A percentile compares a stretch with the other conserved stretches of the same genome.
These are phyloP conservation scores for Hirtodrosophila duncani DNA, from an alignment of 2,888 invertebrate genomes.

Conservation along the genomic window DNA sequence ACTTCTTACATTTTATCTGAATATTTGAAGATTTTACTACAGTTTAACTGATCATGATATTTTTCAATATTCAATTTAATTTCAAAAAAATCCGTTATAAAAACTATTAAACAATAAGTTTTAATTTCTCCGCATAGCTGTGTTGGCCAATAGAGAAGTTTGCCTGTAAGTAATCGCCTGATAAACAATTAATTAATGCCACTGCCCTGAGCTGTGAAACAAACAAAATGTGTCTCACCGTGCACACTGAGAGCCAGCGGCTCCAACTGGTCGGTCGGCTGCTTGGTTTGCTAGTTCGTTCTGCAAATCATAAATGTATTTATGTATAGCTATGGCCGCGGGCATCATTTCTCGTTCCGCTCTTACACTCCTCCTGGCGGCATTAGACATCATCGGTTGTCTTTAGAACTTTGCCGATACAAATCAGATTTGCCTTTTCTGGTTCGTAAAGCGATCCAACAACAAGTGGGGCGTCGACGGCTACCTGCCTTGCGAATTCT, in stretches of 20 bases:
- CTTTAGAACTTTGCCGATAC: conserved; percentile 64
- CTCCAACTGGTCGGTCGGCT: too few relatives aligned
- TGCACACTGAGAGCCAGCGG: too few relatives aligned
- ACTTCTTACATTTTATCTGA: too few relatives aligned
- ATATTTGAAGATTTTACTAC: too few relatives aligned
- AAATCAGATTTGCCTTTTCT: conserved; percentile 44
- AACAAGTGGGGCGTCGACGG: conserved; percentile 41
- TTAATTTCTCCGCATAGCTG: too few relatives aligned
- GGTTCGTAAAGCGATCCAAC: conserved; percentile 4
- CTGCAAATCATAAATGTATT: conserved; percentile 30
- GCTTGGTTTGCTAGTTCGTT: too few relatives aligned
- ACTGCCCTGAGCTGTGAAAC: conserved; percentile 27
- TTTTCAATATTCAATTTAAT: too few relatives aligned
- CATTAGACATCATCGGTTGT: conserved; percentile 25
- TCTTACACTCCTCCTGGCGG: conserved; percentile 20
- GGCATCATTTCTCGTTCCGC: not conserved
- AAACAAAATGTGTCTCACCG: conserved; percentile 37
- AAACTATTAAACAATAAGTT: too few relatives aligned
- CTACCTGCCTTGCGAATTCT: conserved; percentile 58
- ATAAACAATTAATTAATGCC: conserved; percentile 64
- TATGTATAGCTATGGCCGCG: too few relatives aligned
- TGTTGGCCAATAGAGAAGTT: too few relatives aligned
- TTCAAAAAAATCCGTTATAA: too few relatives aligned
- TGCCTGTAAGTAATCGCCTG: conserved; percentile 56
- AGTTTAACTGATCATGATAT: too few relatives aligned